phyloP scores from a whole-genome alignment of 2,888 invertebrate species.

The Acanthacorydalis orientalis region DNA sequence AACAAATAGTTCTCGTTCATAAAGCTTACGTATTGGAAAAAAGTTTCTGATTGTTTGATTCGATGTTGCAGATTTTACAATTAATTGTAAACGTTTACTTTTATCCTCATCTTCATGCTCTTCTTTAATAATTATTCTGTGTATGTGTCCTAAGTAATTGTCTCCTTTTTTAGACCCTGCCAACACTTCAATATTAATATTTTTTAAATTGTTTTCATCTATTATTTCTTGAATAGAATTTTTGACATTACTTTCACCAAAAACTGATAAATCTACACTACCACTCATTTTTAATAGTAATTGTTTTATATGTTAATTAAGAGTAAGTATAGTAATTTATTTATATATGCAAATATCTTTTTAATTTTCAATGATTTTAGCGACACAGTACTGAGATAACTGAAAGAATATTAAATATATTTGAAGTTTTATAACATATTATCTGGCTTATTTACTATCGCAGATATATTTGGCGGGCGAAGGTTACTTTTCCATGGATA shows the following conservation, averaged over 20 bases:
- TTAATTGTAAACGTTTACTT: not conserved
- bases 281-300: no score
- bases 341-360: no score
- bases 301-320: no score
- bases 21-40: not conserved
- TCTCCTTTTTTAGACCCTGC: conserved; percentile 3
- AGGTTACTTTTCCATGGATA: no score
- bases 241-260: not conserved
- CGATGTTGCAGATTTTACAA: not conserved
- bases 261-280: no score
- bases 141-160: conserved; percentile 3
- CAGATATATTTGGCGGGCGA: no score
- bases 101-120: not conserved
- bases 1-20: conserved; percentile 1
- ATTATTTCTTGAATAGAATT: not conserved
- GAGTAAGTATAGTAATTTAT: no score
- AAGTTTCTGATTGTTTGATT: not conserved
- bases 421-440: no score
- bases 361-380: no score
- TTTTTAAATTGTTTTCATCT: not conserved
- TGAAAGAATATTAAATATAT: no score
- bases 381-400: no score
- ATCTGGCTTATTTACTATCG: no score
- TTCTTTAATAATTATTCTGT: not conserved
- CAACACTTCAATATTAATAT: not conserved